Percentiles rank a stretch among this genome's conserved stretches.
Evolutionary conservation across 2,797 vertebrate species (phyloP).

Genomic region (Ataeniobius toweri): DNA sequence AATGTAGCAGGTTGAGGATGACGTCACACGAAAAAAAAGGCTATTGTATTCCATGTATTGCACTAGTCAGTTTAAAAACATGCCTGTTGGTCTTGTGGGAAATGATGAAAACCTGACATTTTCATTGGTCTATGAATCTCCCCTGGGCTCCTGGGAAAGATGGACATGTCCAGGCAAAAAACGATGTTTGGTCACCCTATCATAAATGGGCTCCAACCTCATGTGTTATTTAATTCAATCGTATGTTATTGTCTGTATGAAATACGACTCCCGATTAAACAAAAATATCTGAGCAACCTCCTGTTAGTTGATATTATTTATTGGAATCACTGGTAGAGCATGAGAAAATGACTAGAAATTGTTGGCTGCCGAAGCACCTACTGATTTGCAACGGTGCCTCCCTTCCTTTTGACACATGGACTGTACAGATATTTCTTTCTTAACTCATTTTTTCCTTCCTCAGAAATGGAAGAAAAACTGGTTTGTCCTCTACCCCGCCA

Average conservation of each 20-base stretch:
- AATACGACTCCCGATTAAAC: neutral
- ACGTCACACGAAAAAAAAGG: neutral
- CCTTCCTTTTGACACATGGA: neutral
- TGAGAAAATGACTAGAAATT: neutral
- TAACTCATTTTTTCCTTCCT: neutral
- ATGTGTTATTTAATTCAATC: neutral
- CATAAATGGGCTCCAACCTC: neutral
- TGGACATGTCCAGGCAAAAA: neutral
- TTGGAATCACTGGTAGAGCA: neutral
- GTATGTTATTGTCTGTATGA: neutral
- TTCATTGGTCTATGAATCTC: too few species aligned
- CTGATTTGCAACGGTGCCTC: neutral
- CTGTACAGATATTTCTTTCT: neutral
- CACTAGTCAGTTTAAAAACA: neutral
- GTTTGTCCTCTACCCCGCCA: conserved; percentile 92
- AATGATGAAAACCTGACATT: too few species aligned
- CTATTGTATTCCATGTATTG: neutral
- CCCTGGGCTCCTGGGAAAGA: neutral
- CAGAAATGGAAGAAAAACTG: conserved; percentile 98
- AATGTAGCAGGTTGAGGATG: neutral
- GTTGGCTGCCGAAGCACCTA: too few species aligned
- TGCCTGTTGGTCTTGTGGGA: neutral
- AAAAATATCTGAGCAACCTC: neutral
- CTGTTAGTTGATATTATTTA: neutral
- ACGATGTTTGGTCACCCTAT: neutral